Evolutionary conservation across 1,140 invertebrate species (phyloP), one percentile per base, ranked within the genome.

Genomic region (Drosophila tani): DNA sequence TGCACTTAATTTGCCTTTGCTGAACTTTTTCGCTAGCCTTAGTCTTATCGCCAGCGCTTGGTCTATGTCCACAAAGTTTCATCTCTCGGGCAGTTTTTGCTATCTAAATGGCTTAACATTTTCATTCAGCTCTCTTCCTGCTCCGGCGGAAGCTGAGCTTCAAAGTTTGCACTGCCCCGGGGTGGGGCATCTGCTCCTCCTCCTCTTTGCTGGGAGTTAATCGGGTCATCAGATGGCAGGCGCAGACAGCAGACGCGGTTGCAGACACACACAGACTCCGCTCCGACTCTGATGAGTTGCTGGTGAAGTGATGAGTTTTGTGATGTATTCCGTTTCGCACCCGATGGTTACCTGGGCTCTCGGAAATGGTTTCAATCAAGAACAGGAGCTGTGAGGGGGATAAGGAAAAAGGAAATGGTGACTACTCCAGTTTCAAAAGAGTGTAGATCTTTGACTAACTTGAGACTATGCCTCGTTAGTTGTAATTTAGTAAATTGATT

Each of bases 161-260:
- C 38, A 45, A 62, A 58, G 62, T 64, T 58, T 29, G 32, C 53
- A 19, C n/a, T 40, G 12, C 62, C 59, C 19, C 38, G 67, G 40
- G 40, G 46, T 60, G 58, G 43, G 27, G 40, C 58, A 74, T 79
- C 58, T 67, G 70, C 64, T 82, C 75, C 55, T 75, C 45, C 58
- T 82, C 35, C 41, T 21, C 27, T 7, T 49, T 27, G 15, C 60
- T 40, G 62, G 29, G 53, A 62, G 56, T 55, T 82, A 87, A 80
- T 86, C 76, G 83, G 85, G 84, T 88, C 81, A 87, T 77, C 46
- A 77, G 77, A 82, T 77, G 82, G 56, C 82, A 75, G 69, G 46
- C 53, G 29, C 63, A 65, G 55, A 74, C 29, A 32, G 29, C 29
- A 32, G 29, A 32, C 29, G 29, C 29, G 29, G 29, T 32, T 32